phyloP scores from a whole-genome alignment of 2,797 vertebrate genomes.

The Ceyx erithaca region DNA sequence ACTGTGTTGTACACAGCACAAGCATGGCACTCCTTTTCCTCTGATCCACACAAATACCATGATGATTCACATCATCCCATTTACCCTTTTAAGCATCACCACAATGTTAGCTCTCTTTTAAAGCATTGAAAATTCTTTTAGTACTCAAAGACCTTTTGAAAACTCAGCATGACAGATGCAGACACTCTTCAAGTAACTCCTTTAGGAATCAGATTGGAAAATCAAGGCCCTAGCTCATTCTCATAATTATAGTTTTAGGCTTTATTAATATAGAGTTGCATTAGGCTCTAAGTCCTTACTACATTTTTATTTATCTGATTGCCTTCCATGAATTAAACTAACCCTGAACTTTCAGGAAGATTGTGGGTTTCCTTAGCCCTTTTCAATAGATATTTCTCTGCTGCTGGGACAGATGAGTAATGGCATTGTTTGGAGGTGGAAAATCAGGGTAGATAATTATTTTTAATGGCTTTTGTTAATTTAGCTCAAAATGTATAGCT shows the following conservation, averaged over 20 bases:
- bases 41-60: background rate
- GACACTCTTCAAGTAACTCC: background rate
- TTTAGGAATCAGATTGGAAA: background rate
- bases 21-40: background rate
- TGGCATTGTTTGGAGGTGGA: background rate
- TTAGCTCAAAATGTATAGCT: background rate
- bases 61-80: background rate
- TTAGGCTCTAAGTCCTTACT: background rate
- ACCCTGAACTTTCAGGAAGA: background rate
- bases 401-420: background rate
- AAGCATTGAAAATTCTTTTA: background rate
- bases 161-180: background rate
- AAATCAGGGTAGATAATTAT: background rate
- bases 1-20: background rate
- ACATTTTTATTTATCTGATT: background rate
- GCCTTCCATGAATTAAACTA: background rate
- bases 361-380: background rate
- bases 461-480: conserved; percentile 2
- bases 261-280: background rate
- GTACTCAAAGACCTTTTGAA: background rate
- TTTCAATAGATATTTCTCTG: background rate
- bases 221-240: background rate
- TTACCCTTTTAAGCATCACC: background rate
- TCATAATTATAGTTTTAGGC: background rate
- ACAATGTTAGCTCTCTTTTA: background rate